Evolutionary conservation across 2,797 vertebrate genomes (phyloP), one percentile per base, ranked within the genome.

Genomic region (Cyprinodon diabolis): DNA sequence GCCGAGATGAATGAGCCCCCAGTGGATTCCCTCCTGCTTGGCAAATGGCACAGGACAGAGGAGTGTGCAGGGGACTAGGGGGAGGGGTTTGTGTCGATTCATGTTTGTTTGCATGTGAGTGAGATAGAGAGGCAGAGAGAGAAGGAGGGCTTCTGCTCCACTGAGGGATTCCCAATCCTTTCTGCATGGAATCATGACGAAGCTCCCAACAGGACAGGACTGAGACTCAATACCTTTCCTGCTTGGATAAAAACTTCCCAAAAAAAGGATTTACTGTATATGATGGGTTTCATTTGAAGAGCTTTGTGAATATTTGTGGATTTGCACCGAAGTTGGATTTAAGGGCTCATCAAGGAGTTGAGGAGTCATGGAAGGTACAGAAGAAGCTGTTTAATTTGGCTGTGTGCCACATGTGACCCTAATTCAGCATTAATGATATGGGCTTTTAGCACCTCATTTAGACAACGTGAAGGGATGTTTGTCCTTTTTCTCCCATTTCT

Each of bases 21-120:
- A 93, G 94, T 96, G 96, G 95, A 95, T 95, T 96, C 96, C 85
- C 87, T 82, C 90, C 90, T 94, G 94, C 90, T 95, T 95, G 96
- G 95, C 98, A 99, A 99, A 99, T 99, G 97, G 97, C 95, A 92
- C 85, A 94, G 94, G 95, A 96, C 94, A 94, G 95, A 95, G 96
- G 95, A 96, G 96, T 95, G 94, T 94, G 92, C 81, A 89, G 92
- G 82, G 93, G 79, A 78, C 81, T 78, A 82, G 88, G 91, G 89
- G 93, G 92, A 90, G 90, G 93, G 83, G 75, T 81, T 43, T 87
- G 19, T 79, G 76, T 75, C 69, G 80, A 47, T 86, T 83, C 84
- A 77, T 89, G 84, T 89, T 83, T 93, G 91, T 89, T 86, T 91
- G 89, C 78, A 80, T 84, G 87, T 75, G 81, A 82, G 89, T 51